Base-by-base conservation (phyloP, 1,140 invertebrate species). In the Solenopsis invicta region DNA sequence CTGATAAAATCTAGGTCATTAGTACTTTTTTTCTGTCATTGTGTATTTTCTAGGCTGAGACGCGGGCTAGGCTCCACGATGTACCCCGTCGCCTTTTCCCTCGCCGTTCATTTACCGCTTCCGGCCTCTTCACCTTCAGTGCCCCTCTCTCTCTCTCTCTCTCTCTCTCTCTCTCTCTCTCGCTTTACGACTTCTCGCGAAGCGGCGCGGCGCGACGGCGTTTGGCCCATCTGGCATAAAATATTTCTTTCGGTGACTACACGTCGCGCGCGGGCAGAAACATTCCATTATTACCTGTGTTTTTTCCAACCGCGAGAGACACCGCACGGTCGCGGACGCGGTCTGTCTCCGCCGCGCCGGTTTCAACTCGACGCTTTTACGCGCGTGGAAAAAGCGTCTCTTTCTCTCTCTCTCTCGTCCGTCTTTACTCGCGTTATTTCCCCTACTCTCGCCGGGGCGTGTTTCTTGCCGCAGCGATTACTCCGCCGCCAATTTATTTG, bases 131-230 rank as follows among this genome's bases (percentile, higher is more conserved):
- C n/a, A n/a, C n/a, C n/a, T n/a, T n/a, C n/a, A n/a, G n/a, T n/a
- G n/a, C n/a, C n/a, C n/a, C n/a, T n/a, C n/a, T n/a, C n/a, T n/a
- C n/a, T n/a, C n/a, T n/a, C n/a, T n/a, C n/a, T n/a, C n/a, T n/a
- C n/a, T n/a, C n/a, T n/a, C n/a, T n/a, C n/a, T n/a, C n/a, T n/a
- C n/a, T n/a, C 21, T 1, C 45, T 9, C 18, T 77, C 48, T 9
- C 50, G 45, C 45, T 88, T 88, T 88, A 84, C 71, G 87, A 88
- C 34, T 88, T 88, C 86, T 88, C 86, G n/a, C n/a, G n/a, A n/a
- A n/a, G n/a, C n/a, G n/a, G n/a, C n/a, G n/a, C n/a, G n/a, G n/a
- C n/a, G n/a, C n/a, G n/a, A n/a, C n/a, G 75, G 18, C 50, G 37
- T 67, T 61, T 24, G 80, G 16, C 24, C 13, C 34, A 54, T 71